A percentile compares a stretch with the other conserved stretches of the same genome.
Conservation (phyloP, 2,888 invertebrate genomes). For the Orchesellides sinensis region DNA sequence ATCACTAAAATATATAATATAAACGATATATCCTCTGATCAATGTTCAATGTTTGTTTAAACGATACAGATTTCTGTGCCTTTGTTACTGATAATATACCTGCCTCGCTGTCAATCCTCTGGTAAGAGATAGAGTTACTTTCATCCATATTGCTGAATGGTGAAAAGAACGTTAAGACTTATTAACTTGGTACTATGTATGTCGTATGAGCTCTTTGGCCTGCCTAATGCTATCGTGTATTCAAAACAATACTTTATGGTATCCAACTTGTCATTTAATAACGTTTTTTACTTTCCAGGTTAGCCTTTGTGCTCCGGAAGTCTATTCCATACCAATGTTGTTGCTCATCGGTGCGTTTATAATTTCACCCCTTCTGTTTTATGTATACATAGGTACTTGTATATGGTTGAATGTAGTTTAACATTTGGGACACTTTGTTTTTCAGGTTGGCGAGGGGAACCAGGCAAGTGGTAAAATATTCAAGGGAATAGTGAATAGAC, state of each 20-base stretch:
- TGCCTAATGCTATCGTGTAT: too few species aligned
- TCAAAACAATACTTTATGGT: neutral
- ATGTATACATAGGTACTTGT: neutral
- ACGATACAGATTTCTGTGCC: conserved; percentile 77
- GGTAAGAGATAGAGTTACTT: conserved; percentile 72
- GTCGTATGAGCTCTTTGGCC: too few species aligned
- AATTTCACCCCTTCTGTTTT: too few species aligned
- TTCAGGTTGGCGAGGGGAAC: conserved; percentile 57
- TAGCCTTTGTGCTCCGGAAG: conserved; percentile 77
- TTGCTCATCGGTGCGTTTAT: conserved; percentile 76
- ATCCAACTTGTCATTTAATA: neutral
- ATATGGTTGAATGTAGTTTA: too few species aligned
- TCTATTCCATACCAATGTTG: conserved; percentile 78
- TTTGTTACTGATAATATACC: conserved; percentile 77
- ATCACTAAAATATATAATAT: too few species aligned
- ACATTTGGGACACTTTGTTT: too few species aligned
- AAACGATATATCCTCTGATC: neutral
- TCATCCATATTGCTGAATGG: neutral
- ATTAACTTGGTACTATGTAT: neutral
- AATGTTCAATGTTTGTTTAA: neutral
- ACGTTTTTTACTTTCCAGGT: conserved; percentile 61
- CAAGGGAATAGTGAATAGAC: neutral
- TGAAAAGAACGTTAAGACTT: too few species aligned
- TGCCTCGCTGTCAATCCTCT: conserved; percentile 77
- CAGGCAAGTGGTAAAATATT: conserved; percentile 35